Base-by-base conservation (phyloP, 2,113 vertebrate genomes). In the Oryzias celebensis region DNA sequence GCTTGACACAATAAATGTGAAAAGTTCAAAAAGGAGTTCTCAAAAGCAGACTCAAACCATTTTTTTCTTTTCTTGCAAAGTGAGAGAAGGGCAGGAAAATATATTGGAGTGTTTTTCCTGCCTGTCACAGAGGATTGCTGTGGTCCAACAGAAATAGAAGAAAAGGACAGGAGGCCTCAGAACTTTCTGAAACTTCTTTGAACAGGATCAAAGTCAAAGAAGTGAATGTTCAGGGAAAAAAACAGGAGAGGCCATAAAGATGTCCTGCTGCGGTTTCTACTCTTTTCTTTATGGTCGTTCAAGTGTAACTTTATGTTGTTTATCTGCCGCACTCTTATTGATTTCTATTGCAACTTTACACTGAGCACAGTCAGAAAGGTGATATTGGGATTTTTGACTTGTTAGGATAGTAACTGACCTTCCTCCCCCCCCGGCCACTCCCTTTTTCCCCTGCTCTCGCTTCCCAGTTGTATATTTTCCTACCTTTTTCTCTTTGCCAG, bases 401-500 rank as follows among this genome's bases (percentile, higher is more conserved):
- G 61, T 66, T 54, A 41, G 75, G 70, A 82, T 82, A 85, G 78
- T 77, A 80, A 81, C 86, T 45, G 36, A 82, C 52, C 47, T 20
- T 18, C 43, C 4, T 70, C 5, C 55, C 4, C 18, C 45, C 8
- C 49, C 0, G 15, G 0, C 64, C 36, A 3, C 54, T 23, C 42
- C 50, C 67, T 6, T 14, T 58, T 42, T 71, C 62, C 47, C 36
- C 26, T 65, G 53, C 69, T 68, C 72, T 59, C 74, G 58, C 68
- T 28, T 60, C 71, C 36, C 71, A 1, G 14, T 52, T 66, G 36
- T 81, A 86, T 86, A 78, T 87, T 82, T 81, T 62, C 55, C 81
- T 68, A 75, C 54, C 48, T 68, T 68, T 63, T 63, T 79, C 77
- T 82, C 81, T 65, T 59, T 85, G 83, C 84, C 84, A 90, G 90